A percentile compares a stretch with the other conserved stretches of the same genome.
These are phyloP conservation scores for Plecotus auritus DNA, from an alignment of 2,113 vertebrate species.

Conservation along the genomic window DNA sequence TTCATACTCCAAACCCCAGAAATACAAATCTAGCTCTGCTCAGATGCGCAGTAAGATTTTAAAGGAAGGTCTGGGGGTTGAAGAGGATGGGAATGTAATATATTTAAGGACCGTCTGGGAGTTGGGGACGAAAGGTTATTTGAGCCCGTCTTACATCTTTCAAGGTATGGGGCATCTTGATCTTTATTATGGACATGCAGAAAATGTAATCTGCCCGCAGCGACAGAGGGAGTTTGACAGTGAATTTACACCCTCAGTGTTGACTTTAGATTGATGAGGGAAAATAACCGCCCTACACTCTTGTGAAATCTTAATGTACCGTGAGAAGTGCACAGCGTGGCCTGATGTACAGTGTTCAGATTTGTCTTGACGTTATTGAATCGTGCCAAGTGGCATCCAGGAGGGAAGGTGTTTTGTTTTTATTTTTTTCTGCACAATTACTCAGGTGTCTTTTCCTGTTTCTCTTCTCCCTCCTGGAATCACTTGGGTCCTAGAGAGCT, in stretches of 20 bases:
- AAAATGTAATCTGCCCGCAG: neutral
- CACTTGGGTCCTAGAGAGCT: constrained; percentile 49
- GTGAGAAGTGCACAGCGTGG: constrained; percentile 41
- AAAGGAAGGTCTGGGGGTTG: neutral
- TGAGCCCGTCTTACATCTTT: neutral
- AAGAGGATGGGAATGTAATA: neutral
- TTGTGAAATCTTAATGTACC: constrained; percentile 67
- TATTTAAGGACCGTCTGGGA: neutral
- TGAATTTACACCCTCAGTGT: neutral
- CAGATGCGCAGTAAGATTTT: neutral
- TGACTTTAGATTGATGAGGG: neutral
- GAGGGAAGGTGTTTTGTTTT: neutral
- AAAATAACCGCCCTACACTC: neutral
- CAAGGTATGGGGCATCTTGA: neutral
- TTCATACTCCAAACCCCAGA: neutral
- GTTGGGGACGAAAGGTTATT: neutral
- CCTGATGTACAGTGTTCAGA: constrained; percentile 25
- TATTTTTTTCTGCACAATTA: constrained; percentile 53
- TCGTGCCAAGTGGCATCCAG: constrained; percentile 33
- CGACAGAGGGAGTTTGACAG: neutral
- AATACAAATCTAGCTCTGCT: neutral
- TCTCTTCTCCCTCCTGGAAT: constrained; percentile 58
- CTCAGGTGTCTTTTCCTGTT: constrained; percentile 69
- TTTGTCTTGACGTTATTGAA: constrained; percentile 65
- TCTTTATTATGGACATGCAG: neutral